These are phyloP conservation scores for Podotricha telesiphe DNA, from an alignment of 2,888 invertebrate species.

Conservation along the genomic window DNA sequence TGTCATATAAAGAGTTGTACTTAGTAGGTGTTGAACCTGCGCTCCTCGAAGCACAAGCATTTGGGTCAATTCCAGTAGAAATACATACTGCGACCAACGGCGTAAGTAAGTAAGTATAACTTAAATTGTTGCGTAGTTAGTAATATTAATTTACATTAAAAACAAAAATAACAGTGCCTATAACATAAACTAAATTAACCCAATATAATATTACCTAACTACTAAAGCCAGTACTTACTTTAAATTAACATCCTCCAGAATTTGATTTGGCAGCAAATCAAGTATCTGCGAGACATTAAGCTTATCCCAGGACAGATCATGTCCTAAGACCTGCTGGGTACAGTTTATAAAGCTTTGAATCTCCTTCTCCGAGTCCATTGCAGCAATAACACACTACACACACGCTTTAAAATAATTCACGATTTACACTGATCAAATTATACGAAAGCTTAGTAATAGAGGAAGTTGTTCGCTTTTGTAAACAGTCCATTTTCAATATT, in stretches of 20 bases:
- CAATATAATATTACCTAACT: too few species aligned
- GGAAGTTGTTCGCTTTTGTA: background rate
- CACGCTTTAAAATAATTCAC: conserved; percentile 24
- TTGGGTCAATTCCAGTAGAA: too few species aligned
- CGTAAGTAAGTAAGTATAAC: too few species aligned
- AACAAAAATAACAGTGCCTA: too few species aligned
- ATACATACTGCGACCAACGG: too few species aligned
- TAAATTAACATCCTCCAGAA: conserved; percentile 71
- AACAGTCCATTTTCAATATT: background rate
- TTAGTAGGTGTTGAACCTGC: background rate
- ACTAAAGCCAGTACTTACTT: too few species aligned
- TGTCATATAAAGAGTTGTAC: background rate
- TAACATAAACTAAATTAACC: too few species aligned
- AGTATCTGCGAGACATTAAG: conserved; percentile 73
- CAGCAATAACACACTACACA: conserved; percentile 46
- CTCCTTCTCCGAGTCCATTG: conserved; percentile 73
- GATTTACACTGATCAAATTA: background rate
- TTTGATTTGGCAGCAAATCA: conserved; percentile 67
- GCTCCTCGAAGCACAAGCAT: background rate
- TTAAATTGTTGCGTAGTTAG: too few species aligned
- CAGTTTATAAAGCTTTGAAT: conserved; percentile 76
- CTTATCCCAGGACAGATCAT: conserved; percentile 65
- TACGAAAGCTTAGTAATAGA: background rate
- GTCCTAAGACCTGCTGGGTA: conserved; percentile 69
- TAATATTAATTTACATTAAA: too few species aligned